phyloP scores from a whole-genome alignment of 2,888 invertebrate genomes.

The Trissolcus japonicus region DNA sequence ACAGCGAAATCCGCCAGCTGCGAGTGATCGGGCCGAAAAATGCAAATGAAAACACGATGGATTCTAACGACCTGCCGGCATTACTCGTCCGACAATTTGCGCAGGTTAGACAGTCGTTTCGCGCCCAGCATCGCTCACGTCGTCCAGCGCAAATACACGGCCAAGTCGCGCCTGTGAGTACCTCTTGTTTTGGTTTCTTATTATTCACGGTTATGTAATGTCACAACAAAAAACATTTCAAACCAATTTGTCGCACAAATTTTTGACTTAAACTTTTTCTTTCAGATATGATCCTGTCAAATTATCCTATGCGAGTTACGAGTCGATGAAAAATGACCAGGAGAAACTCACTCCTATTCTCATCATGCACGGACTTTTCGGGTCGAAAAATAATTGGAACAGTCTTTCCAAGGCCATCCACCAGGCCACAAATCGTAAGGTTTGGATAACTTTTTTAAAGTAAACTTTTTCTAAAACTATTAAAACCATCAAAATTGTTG shows the following conservation, averaged over 20 bases:
- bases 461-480: neutral
- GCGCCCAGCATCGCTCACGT: neutral
- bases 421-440: constrained; percentile 81
- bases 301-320: constrained; percentile 83
- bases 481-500: neutral
- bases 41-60: constrained; percentile 41
- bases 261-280: constrained; percentile 12
- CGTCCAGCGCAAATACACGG: constrained; percentile 17
- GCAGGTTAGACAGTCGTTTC: constrained; percentile 17
- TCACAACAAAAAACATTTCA: neutral
- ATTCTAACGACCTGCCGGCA: constrained; percentile 30
- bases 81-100: constrained; percentile 30
- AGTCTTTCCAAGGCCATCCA: constrained; percentile 84
- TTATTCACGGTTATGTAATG: constrained; percentile 17
- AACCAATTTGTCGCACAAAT: neutral
- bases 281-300: constrained; percentile 77
- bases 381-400: constrained; percentile 92
- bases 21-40: constrained; percentile 8
- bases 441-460: constrained; percentile 61
- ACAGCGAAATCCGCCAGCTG: constrained; percentile 6
- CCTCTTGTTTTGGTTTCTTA: neutral
- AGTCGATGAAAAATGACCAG: constrained; percentile 77
- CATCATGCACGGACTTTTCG: constrained; percentile 91
- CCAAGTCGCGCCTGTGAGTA: constrained; percentile 32
- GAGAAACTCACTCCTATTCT: constrained; percentile 81